phyloP scores from a whole-genome alignment of 2,113 vertebrate species.

The Arenaria interpres region DNA sequence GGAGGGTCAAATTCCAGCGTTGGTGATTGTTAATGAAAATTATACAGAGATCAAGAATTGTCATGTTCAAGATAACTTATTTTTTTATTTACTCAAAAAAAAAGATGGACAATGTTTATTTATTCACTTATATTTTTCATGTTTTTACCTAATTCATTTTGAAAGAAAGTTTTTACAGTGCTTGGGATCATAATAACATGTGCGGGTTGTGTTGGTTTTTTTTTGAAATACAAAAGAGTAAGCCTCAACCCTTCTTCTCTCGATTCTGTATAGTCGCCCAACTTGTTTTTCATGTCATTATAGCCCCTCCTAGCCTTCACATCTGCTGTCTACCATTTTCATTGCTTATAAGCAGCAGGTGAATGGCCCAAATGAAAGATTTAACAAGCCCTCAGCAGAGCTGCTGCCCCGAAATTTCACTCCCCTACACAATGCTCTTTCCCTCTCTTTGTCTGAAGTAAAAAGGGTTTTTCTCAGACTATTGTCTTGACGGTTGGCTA shows the following conservation, averaged over 20 bases:
- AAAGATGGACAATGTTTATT: background rate
- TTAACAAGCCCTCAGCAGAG: constrained; percentile 67
- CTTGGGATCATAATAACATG: background rate
- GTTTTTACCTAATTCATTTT: background rate
- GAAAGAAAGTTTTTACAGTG: background rate
- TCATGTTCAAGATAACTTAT: background rate
- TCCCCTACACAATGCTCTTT: constrained; percentile 21
- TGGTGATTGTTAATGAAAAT: constrained; percentile 18
- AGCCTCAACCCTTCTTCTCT: background rate
- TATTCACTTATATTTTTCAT: background rate
- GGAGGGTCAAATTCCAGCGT: constrained; percentile 21
- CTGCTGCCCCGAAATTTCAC: constrained; percentile 57
- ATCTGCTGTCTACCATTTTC: constrained; percentile 70
- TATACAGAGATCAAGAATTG: background rate
- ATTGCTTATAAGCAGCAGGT: constrained; percentile 70
- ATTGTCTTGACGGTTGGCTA: constrained; percentile 9
- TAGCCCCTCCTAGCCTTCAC: constrained; percentile 70
- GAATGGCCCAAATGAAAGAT: constrained; percentile 70
- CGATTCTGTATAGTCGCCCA: constrained; percentile 10
- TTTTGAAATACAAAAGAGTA: constrained; percentile 22
- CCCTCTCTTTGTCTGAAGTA: constrained; percentile 31
- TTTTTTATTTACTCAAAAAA: background rate
- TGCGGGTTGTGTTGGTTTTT: background rate
- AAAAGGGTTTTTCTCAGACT: background rate
- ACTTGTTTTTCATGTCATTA: constrained; percentile 63